phyloP scores from a whole-genome alignment of 2,888 invertebrate species.

The Acrobasis suavella region DNA sequence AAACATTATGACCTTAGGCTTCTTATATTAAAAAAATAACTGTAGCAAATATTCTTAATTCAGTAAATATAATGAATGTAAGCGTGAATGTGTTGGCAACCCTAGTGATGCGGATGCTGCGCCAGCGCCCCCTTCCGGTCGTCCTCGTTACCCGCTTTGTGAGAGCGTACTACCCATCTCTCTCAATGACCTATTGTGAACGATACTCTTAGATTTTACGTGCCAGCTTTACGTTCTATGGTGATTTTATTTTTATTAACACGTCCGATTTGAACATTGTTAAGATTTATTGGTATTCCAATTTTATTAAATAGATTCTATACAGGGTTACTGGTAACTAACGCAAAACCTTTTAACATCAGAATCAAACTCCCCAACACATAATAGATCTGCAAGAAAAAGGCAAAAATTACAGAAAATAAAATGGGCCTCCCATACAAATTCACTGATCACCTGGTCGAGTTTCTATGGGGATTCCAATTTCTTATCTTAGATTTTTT shows the following conservation, averaged over 20 bases:
- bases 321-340: no score
- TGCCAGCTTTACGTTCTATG: constrained; percentile 34
- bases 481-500: no score
- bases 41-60: no score
- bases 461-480: no score
- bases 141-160: constrained; percentile 59
- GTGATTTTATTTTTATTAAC: constrained; percentile 28
- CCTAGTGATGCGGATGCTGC: constrained; percentile 44
- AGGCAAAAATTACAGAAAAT: no score
- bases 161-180: constrained; percentile 23
- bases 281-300: neutral
- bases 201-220: constrained; percentile 39
- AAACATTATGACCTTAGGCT: no score
- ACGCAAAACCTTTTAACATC: no score
- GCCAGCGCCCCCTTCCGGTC: constrained; percentile 61
- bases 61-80: neutral
- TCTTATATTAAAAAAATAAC: no score
- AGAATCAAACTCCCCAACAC: no score
- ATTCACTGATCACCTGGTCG: no score
- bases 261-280: constrained; percentile 9
- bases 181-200: constrained; percentile 47
- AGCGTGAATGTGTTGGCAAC: neutral
- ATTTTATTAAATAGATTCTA: neutral
- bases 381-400: no score
- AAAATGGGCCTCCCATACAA: no score